Evolutionary conservation across 1,140 invertebrate species (phyloP).

Genomic region (Cyrtorhinus lividipennis): DNA sequence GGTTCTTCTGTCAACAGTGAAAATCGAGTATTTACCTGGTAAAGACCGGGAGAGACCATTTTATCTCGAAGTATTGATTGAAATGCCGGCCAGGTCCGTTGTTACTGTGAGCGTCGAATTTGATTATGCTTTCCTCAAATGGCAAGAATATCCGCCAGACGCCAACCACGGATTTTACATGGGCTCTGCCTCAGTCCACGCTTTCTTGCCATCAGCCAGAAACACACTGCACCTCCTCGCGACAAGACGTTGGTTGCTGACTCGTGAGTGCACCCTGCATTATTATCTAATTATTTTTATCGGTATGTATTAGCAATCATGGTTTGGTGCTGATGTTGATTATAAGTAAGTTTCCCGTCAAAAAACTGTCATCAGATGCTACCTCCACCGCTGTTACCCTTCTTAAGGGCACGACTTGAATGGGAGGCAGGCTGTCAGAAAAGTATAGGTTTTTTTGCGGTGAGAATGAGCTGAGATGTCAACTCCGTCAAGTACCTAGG

Average conservation of each 20-base stretch:
- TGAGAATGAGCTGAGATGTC: too few relatives aligned
- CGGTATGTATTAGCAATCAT: too few relatives aligned
- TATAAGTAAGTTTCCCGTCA: too few relatives aligned
- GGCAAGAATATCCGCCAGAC: constrained; percentile 98
- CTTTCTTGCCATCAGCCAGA: constrained; percentile 54
- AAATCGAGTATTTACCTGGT: constrained; percentile 60
- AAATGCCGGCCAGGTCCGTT: constrained; percentile 60
- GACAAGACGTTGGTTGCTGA: constrained; percentile 36
- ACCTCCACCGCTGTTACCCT: too few relatives aligned
- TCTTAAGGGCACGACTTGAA: too few relatives aligned
- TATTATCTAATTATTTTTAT: too few relatives aligned
- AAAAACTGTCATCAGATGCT: too few relatives aligned
- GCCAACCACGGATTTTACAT: constrained; percentile 97
- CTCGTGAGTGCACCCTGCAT: background rate
- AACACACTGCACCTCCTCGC: constrained; percentile 60
- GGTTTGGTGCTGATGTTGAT: too few relatives aligned
- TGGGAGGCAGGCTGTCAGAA: too few relatives aligned
- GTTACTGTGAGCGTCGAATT: constrained; percentile 77
- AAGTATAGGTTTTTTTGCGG: too few relatives aligned
- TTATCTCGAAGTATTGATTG: constrained; percentile 75
- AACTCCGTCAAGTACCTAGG: too few relatives aligned
- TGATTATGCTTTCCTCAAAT: constrained; percentile 89
- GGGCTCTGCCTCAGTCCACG: constrained; percentile 67
- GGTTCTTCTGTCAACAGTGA: constrained; percentile 26
- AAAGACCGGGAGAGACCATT: constrained; percentile 68